Percentiles rank a stretch among this genome's conserved stretches.
Conservation (phyloP, 2,888 invertebrate species). For the Hypomecis punctinalis region DNA sequence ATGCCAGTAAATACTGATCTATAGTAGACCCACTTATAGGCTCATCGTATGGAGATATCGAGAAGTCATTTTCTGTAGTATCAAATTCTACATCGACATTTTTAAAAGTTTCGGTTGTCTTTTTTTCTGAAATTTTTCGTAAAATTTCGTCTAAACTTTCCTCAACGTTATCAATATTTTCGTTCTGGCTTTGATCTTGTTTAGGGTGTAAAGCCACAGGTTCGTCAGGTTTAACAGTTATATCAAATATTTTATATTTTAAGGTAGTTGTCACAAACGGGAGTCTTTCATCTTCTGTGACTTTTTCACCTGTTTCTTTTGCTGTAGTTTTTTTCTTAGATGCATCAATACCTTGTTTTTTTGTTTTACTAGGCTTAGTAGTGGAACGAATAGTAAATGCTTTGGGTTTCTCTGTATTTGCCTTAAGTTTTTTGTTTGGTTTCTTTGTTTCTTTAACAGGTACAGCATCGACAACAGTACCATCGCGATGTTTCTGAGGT, state of each 20-base stretch:
- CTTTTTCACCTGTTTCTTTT: not conserved
- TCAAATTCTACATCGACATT: not conserved
- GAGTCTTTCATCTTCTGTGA: not conserved
- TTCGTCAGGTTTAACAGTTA: not conserved
- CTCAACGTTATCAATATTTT: not conserved
- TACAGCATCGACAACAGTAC: too few species aligned
- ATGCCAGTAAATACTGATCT: constrained; percentile 16
- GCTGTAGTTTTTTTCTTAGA: not conserved
- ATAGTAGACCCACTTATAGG: not conserved
- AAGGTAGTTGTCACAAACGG: not conserved
- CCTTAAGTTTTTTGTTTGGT: not conserved
- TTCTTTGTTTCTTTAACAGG: not conserved
- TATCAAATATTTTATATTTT: too few species aligned
- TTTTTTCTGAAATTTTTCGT: not conserved
- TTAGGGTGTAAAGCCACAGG: not conserved
- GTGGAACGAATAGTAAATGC: not conserved
- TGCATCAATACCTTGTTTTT: too few species aligned
- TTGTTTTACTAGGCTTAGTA: not conserved
- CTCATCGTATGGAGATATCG: not conserved
- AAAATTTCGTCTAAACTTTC: not conserved
- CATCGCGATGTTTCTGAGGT: too few species aligned
- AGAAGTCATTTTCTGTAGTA: not conserved
- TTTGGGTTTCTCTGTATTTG: not conserved
- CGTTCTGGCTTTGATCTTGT: not conserved
- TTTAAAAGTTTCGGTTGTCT: not conserved